These are phyloP conservation scores for Ia io DNA, from an alignment of 2,113 vertebrate species.

Conservation along the genomic window DNA sequence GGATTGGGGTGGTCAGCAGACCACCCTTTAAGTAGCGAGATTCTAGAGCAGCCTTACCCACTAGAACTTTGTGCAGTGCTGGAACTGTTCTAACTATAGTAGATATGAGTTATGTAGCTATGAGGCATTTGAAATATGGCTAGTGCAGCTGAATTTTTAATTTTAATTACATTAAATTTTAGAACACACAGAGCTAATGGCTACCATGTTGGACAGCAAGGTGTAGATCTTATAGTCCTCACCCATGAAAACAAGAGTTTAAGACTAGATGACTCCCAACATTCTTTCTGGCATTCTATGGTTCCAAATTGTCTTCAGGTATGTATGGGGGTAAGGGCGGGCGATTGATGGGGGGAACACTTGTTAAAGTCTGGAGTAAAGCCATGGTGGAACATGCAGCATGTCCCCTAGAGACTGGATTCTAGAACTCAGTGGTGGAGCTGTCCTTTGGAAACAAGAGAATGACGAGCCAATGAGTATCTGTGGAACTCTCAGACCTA, in stretches of 20 bases:
- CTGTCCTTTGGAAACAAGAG: background rate
- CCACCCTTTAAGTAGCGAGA: background rate
- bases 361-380: background rate
- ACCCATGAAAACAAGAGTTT: background rate
- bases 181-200: background rate
- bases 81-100: background rate
- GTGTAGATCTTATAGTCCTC: background rate
- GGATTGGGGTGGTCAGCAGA: background rate
- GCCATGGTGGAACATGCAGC: background rate
- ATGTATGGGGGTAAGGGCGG: too few species aligned
- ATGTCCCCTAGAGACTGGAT: background rate
- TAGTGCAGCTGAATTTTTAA: background rate
- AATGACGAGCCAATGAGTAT: background rate
- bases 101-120: background rate
- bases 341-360: too few species aligned
- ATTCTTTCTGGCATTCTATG: background rate
- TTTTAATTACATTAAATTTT: background rate
- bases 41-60: background rate
- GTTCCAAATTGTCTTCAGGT: background rate
- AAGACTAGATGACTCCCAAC: background rate
- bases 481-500: background rate
- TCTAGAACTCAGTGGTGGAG: background rate
- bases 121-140: background rate
- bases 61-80: background rate
- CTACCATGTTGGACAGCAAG: background rate